phyloP scores from a whole-genome alignment of 2,888 invertebrate genomes.

The Morpho deidamia region DNA sequence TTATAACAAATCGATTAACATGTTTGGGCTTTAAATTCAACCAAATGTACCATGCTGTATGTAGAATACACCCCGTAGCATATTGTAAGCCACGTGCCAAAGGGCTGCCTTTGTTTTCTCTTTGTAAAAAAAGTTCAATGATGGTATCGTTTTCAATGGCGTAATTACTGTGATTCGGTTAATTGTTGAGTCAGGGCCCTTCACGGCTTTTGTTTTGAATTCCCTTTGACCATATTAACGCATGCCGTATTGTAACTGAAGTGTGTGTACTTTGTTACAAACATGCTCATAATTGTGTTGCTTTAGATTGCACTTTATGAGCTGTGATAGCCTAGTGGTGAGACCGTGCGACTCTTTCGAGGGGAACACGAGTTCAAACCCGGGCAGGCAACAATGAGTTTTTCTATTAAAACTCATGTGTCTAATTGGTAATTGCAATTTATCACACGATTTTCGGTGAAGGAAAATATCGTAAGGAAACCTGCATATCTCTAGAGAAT shows the following conservation, averaged over 20 bases:
- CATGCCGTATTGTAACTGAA: constrained; percentile 65
- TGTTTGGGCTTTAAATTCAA: neutral
- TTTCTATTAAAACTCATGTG: too few species aligned
- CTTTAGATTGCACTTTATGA: too few species aligned
- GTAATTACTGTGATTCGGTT: constrained; percentile 71
- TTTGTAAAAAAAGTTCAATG: constrained; percentile 51
- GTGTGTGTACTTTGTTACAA: constrained; percentile 32
- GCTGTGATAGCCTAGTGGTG: too few species aligned
- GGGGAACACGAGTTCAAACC: too few species aligned
- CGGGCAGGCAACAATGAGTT: too few species aligned
- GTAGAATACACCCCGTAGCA: constrained; percentile 43
- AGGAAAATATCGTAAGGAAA: too few species aligned
- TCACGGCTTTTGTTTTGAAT: constrained; percentile 56
- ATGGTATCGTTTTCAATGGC: constrained; percentile 69
- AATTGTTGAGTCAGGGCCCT: constrained; percentile 60
- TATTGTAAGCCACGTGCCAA: constrained; percentile 63
- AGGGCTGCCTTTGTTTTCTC: constrained; percentile 65
- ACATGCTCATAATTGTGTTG: neutral
- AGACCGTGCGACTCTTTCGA: too few species aligned
- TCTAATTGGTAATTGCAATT: too few species aligned
- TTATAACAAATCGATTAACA: neutral
- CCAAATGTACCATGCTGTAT: neutral
- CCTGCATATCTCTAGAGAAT: too few species aligned
- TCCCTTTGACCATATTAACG: constrained; percentile 68
- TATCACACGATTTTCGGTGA: too few species aligned